phyloP scores from a whole-genome alignment of 2,797 vertebrate species.

The Anabas testudineus region DNA sequence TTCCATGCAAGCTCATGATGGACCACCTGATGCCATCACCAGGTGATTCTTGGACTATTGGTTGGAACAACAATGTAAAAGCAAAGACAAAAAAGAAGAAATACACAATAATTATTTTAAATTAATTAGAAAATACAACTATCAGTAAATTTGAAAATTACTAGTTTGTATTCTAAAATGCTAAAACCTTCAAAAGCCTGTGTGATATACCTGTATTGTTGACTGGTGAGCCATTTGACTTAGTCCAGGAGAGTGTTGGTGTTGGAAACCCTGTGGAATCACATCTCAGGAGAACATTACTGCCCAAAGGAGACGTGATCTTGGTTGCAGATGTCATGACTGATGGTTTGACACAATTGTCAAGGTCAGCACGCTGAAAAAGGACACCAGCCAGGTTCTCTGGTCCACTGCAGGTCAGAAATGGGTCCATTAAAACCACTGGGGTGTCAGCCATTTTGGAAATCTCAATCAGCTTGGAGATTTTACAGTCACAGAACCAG shows the following conservation, averaged over 20 bases:
- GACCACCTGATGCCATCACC: conserved; percentile 94
- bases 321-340: conserved; percentile 97
- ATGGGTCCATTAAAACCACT: conserved; percentile 89
- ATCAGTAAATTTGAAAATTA: background rate
- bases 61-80: conserved; percentile 29
- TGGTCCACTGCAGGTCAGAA: conserved; percentile 89
- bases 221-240: conserved; percentile 81
- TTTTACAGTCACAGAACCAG: conserved; percentile 96
- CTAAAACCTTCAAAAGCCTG: background rate
- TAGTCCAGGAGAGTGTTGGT: conserved; percentile 90
- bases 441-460: conserved; percentile 87
- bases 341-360: conserved; percentile 92
- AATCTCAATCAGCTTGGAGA: conserved; percentile 94
- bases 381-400: conserved; percentile 89
- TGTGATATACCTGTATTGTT: conserved; percentile 90
- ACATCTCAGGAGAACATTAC: conserved; percentile 95
- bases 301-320: conserved; percentile 92
- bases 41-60: conserved; percentile 94
- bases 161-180: background rate
- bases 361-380: conserved; percentile 92
- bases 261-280: conserved; percentile 93
- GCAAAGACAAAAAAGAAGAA: background rate
- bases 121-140: no score
- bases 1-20: conserved; percentile 92
- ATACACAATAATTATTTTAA: background rate